phyloP scores from a whole-genome alignment of 2,797 vertebrate species.

The Etheostoma perlongum region DNA sequence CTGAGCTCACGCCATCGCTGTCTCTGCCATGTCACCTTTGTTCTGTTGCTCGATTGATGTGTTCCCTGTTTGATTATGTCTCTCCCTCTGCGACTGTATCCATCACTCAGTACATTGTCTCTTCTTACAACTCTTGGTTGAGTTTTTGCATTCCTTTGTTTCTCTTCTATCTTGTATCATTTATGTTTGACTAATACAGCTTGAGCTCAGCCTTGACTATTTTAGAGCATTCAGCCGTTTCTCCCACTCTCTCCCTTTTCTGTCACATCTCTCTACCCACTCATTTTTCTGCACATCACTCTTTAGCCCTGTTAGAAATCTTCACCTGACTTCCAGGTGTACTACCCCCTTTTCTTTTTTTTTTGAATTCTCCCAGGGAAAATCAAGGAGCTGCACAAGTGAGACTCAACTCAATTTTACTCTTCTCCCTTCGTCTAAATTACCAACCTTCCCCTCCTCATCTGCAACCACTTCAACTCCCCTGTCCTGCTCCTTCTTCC shows the following conservation, averaged over 20 bases:
- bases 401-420: slow-evolving; percentile 35
- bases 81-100: slow-evolving; percentile 21
- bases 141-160: slow-evolving; percentile 19
- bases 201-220: slow-evolving; percentile 27
- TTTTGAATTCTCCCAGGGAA: slow-evolving; percentile 30
- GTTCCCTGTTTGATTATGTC: slow-evolving; percentile 43
- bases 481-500: slow-evolving; percentile 22
- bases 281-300: slow-evolving; percentile 31
- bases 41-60: slow-evolving; percentile 48
- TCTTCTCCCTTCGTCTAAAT: slow-evolving; percentile 39
- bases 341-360: slow-evolving; percentile 23
- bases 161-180: neutral
- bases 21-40: slow-evolving; percentile 43
- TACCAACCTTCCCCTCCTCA: slow-evolving; percentile 28
- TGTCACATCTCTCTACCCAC: slow-evolving; percentile 2
- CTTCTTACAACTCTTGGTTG: slow-evolving; percentile 21
- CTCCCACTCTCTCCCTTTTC: neutral
- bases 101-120: slow-evolving; percentile 19
- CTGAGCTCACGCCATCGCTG: slow-evolving; percentile 44
- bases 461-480: slow-evolving; percentile 34
- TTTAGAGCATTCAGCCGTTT: slow-evolving; percentile 18
- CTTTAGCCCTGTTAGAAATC: slow-evolving; percentile 37
- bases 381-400: slow-evolving; percentile 56
- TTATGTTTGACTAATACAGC: slow-evolving; percentile 10
- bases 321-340: slow-evolving; percentile 34